These are phyloP conservation scores for Monochamus alternatus DNA, from an alignment of 2,888 invertebrate species.

Conservation along the genomic window DNA sequence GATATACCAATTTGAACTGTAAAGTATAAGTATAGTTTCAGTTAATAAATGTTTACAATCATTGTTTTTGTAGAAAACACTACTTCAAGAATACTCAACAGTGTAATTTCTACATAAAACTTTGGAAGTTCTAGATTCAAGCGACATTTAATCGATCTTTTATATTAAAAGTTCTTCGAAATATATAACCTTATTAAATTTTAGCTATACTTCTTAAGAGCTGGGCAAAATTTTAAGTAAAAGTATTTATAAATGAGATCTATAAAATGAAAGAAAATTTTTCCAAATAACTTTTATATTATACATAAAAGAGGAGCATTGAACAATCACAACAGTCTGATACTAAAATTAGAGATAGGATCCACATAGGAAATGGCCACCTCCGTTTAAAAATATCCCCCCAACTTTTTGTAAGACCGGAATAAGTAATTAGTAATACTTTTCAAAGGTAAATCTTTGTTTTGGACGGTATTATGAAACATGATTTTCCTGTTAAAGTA, in stretches of 20 bases:
- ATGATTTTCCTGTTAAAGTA: conserved; percentile 66
- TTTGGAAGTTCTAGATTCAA: too few relatives aligned
- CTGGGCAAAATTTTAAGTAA: too few relatives aligned
- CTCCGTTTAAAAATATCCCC: conserved; percentile 2
- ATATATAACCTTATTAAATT: too few relatives aligned
- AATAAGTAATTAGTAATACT: conserved; percentile 3
- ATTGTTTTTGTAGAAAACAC: not conserved
- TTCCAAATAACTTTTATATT: not conserved
- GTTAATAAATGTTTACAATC: too few relatives aligned
- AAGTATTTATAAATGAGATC: too few relatives aligned
- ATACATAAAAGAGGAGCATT: not conserved
- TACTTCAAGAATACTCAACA: not conserved
- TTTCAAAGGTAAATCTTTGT: conserved; percentile 34
- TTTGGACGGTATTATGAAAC: conserved; percentile 64
- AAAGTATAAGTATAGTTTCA: too few relatives aligned
- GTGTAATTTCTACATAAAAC: too few relatives aligned
- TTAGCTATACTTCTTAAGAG: too few relatives aligned
- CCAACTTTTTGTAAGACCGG: not conserved
- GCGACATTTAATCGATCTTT: too few relatives aligned
- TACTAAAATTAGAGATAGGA: conserved; percentile 1
- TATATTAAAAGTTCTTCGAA: too few relatives aligned
- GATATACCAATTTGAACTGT: too few relatives aligned
- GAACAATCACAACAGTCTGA: not conserved
- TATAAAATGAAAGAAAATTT: too few relatives aligned
- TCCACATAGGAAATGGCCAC: conserved; percentile 1